These are phyloP conservation scores for Reticulitermes speratus DNA, from an alignment of 1,140 invertebrate genomes.

Conservation along the genomic window DNA sequence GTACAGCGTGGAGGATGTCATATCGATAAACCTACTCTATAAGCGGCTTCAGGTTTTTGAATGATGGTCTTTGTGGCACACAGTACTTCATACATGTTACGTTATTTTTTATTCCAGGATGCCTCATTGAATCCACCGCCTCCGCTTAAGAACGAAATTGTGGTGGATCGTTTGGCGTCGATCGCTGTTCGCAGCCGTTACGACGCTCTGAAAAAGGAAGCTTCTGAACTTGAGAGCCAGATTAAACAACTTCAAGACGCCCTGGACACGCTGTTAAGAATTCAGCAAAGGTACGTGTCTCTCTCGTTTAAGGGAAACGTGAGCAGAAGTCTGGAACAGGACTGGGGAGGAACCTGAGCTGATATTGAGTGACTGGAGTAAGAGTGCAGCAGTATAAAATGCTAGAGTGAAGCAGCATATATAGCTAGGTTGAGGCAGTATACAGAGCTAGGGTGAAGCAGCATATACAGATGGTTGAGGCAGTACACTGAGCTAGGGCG, in stretches of 20 bases:
- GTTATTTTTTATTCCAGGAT: neutral
- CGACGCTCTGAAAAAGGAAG: slow-evolving; percentile 77
- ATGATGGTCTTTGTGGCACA: no score
- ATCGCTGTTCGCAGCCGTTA: slow-evolving; percentile 68
- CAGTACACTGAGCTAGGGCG: no score
- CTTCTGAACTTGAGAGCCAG: slow-evolving; percentile 77
- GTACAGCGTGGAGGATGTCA: no score
- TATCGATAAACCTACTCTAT: no score
- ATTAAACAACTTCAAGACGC: slow-evolving; percentile 86
- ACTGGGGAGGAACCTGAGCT: neutral
- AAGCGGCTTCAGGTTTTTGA: no score
- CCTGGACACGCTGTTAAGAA: slow-evolving; percentile 75
- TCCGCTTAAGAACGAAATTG: slow-evolving; percentile 76
- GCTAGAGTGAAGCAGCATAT: no score
- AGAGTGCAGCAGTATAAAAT: no score
- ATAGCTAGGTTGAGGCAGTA: no score
- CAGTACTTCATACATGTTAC: no score
- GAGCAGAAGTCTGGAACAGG: neutral
- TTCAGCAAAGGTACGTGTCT: slow-evolving; percentile 72
- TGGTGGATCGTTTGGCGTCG: slow-evolving; percentile 76
- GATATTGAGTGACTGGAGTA: no score
- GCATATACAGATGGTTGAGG: no score
- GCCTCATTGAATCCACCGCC: slow-evolving; percentile 60
- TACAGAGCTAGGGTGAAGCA: no score
- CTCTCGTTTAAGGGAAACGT: neutral